A percentile compares a stretch with the other conserved stretches of the same genome.
phyloP scores from a whole-genome alignment of 2,888 invertebrate genomes.

The Caenorhabditis sp. region DNA sequence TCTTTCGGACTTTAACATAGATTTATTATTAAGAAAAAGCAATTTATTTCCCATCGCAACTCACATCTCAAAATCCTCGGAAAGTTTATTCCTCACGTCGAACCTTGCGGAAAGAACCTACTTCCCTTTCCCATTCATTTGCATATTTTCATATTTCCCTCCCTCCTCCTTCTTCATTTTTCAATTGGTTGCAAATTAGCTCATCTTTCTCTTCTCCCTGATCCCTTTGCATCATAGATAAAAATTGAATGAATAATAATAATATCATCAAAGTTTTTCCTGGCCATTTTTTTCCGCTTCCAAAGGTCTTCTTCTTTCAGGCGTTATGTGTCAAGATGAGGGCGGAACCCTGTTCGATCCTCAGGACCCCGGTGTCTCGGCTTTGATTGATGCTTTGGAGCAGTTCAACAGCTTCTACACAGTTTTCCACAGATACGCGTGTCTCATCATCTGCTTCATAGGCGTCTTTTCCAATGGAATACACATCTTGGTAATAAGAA shows the following conservation, averaged over 20 bases:
- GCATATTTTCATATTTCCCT: neutral
- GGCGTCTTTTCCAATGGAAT: slow-evolving; percentile 69
- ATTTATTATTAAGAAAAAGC: no score
- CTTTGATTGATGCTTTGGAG: slow-evolving; percentile 63
- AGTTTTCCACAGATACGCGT: slow-evolving; percentile 70
- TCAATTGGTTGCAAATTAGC: slow-evolving; percentile 19
- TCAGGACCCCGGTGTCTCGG: slow-evolving; percentile 58
- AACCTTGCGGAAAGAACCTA: no score
- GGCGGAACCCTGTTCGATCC: slow-evolving; percentile 65
- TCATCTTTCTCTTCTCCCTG: slow-evolving; percentile 2
- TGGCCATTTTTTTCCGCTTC: neutral
- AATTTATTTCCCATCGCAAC: no score
- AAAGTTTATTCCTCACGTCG: no score
- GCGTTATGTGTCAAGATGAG: slow-evolving; percentile 68
- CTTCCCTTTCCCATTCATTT: slow-evolving; percentile 5
- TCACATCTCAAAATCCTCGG: no score
- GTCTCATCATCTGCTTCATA: slow-evolving; percentile 68
- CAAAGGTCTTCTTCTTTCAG: slow-evolving; percentile 12
- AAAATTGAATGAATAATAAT: neutral
- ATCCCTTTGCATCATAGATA: neutral
- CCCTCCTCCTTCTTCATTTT: neutral
- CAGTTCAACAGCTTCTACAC: slow-evolving; percentile 72
- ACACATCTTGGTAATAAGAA: slow-evolving; percentile 71
- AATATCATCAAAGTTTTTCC: neutral
- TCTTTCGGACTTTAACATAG: neutral